Percentiles rank a stretch among this genome's conserved stretches.
Conservation (phyloP, 2,113 vertebrate species). For the Eretmochelys imbricata region DNA sequence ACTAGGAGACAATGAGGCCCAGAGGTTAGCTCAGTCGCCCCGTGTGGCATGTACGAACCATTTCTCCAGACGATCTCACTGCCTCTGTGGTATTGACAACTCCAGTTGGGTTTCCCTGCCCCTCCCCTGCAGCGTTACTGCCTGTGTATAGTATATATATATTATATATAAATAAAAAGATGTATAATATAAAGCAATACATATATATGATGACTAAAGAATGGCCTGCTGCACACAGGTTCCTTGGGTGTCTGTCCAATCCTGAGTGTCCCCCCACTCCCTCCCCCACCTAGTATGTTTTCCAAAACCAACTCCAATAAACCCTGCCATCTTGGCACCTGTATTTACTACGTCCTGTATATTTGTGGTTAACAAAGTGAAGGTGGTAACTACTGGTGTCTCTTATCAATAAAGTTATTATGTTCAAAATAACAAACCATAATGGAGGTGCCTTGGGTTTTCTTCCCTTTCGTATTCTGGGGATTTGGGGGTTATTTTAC, state of each 20-base stretch:
- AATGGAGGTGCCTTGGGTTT: neutral
- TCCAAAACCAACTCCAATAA: constrained; percentile 37
- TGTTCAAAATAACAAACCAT: constrained; percentile 68
- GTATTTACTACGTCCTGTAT: constrained; percentile 77
- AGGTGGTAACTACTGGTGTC: constrained; percentile 85
- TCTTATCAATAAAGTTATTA: constrained; percentile 81
- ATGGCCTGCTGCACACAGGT: constrained; percentile 64
- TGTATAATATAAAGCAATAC: constrained; percentile 85
- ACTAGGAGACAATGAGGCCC: constrained; percentile 8
- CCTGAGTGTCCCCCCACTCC: constrained; percentile 38
- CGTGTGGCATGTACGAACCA: constrained; percentile 24
- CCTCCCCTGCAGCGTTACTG: constrained; percentile 70
- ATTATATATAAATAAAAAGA: constrained; percentile 81
- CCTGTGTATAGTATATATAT: constrained; percentile 85
- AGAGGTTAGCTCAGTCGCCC: constrained; percentile 30
- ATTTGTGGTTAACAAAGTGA: constrained; percentile 84
- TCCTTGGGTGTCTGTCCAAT: constrained; percentile 64
- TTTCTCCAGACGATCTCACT: constrained; percentile 46
- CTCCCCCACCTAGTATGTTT: neutral
- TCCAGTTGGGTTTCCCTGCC: constrained; percentile 35
- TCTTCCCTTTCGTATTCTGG: neutral
- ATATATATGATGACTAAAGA: constrained; percentile 73
- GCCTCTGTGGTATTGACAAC: constrained; percentile 30
- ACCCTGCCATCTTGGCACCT: constrained; percentile 65
- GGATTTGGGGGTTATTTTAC: neutral